phyloP scores from a whole-genome alignment of 2,113 vertebrate genomes.

The Corvus hawaiiensis region DNA sequence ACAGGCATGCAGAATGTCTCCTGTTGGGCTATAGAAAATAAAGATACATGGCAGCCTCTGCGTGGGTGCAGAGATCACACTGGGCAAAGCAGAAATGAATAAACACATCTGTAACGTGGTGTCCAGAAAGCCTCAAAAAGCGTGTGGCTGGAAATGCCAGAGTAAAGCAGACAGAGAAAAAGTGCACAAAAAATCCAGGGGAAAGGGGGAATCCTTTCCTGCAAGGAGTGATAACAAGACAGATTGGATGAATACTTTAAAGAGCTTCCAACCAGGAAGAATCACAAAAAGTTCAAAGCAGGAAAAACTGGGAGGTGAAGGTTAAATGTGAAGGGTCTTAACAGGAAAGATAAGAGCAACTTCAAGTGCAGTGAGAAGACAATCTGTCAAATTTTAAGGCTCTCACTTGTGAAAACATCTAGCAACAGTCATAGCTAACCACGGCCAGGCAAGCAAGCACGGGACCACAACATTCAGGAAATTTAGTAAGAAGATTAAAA shows the following conservation, averaged over 20 bases:
- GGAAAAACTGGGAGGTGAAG: background rate
- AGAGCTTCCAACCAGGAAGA: background rate
- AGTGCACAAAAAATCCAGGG: background rate
- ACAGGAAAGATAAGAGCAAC: background rate
- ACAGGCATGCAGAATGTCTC: background rate
- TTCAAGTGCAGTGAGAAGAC: background rate
- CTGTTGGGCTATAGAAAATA: background rate
- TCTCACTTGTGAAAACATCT: background rate
- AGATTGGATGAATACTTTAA: background rate
- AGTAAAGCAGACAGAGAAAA: background rate
- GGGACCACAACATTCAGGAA: background rate
- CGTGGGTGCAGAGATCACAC: background rate
- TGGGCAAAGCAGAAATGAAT: background rate
- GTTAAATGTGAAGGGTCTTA: background rate
- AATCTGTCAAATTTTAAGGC: background rate
- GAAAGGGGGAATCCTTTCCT: background rate
- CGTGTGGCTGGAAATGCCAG: background rate
- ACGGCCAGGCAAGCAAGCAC: accelerated
- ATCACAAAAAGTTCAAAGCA: background rate
- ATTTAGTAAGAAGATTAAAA: background rate
- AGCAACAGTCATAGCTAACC: background rate
- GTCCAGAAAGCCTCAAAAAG: background rate
- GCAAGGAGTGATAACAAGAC: background rate
- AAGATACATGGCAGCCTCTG: background rate
- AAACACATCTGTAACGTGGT: background rate